Evolutionary conservation across 2,797 vertebrate species (phyloP), one percentile per base, ranked within the genome.

Genomic region (Nyctibius grandis): DNA sequence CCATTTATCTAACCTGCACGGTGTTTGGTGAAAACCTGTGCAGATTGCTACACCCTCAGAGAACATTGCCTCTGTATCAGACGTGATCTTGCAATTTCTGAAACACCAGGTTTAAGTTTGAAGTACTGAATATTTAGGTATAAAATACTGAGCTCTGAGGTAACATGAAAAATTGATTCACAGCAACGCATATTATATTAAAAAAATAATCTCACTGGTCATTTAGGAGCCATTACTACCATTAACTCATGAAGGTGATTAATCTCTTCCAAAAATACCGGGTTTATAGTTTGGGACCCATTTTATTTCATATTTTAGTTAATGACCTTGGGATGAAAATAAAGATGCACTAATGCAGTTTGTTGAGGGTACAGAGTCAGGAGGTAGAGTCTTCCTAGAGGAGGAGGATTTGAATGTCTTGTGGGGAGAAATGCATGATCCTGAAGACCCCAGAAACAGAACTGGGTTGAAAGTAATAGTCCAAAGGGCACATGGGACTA

Each of bases 21-120:
- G 88, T 70, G 70, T 60, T 94, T 88, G 93, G 88, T 86, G 79
- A 87, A 91, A 96, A 94, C 79, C 88, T 97, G 91, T 94, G 86
- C 95, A 95, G 95, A 90, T 70, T 96, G 88, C 36, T 86, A 42
- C 9, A 3, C n/a, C 64, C 63, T 85, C 51, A 88, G 85, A 95
- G 84, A 93, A 91, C 82, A 93, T 5, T 0, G 31, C 23, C 34
- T 91, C 64, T 70, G 34, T 63, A 90, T 86, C 81, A 80, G 77
- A 90, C 0, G 2, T 84, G 83, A 96, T 88, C 94, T 95, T 94
- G 89, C 59, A 75, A 64, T 61, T 96, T 84, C 47, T 89, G 67
- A 94, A 92, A 72, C 28, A 93, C 6, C 7, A 26, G 18, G 18
- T 72, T 93, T 75, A 89, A 72, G 42, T 92, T 88, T 81, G 57